phyloP scores from a whole-genome alignment of 2,113 vertebrate species.

The Prionailurus viverrinus region DNA sequence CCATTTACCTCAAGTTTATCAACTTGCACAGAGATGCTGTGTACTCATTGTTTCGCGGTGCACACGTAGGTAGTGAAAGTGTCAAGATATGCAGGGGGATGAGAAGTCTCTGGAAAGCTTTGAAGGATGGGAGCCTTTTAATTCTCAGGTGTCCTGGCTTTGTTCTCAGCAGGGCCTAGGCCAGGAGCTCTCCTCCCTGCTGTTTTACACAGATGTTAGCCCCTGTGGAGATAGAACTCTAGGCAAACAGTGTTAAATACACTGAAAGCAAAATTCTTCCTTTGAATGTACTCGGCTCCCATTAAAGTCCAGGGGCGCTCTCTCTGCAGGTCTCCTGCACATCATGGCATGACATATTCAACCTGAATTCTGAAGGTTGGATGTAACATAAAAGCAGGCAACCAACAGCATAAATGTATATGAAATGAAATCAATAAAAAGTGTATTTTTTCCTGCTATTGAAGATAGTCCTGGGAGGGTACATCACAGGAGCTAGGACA shows the following conservation, averaged over 20 bases:
- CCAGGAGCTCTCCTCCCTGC: conserved; percentile 47
- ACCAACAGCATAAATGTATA: conserved; percentile 80
- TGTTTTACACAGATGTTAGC: conserved; percentile 67
- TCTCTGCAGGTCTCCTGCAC: conserved; percentile 64
- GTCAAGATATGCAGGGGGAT: not conserved
- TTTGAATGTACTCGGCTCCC: conserved; percentile 74
- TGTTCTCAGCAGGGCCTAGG: conserved; percentile 77
- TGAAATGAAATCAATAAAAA: conserved; percentile 82
- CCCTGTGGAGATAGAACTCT: conserved; percentile 64
- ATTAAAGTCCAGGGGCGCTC: conserved; percentile 77
- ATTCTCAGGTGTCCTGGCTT: conserved; percentile 66
- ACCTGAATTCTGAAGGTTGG: conserved; percentile 70
- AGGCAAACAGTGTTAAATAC: conserved; percentile 71
- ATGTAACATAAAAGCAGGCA: conserved; percentile 78
- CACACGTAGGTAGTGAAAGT: not conserved
- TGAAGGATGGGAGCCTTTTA: conserved; percentile 52
- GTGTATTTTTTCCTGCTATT: conserved; percentile 57
- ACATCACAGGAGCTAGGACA: conserved; percentile 70
- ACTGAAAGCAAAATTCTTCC: conserved; percentile 79
- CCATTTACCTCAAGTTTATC: not conserved
- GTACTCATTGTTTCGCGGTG: not conserved
- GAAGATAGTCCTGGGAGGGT: conserved; percentile 72
- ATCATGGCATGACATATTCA: conserved; percentile 36
- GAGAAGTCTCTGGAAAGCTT: conserved; percentile 47
- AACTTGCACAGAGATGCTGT: not conserved